phyloP scores from a whole-genome alignment of 2,113 vertebrate genomes.

The Calidris pugnax region DNA sequence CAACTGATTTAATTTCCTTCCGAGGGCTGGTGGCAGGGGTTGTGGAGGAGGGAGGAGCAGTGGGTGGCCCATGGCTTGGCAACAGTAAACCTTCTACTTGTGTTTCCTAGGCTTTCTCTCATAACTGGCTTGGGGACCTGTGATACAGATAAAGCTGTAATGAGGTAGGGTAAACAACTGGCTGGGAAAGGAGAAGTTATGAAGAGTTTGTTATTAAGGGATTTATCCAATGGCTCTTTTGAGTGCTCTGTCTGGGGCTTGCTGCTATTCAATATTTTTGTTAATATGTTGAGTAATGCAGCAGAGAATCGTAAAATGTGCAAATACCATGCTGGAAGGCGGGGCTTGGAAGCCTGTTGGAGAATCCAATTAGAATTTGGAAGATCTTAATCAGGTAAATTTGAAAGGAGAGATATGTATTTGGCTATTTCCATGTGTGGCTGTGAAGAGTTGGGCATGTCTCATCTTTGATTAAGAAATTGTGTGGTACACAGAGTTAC shows the following conservation, averaged over 20 bases:
- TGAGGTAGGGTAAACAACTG: not conserved
- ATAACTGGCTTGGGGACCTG: not conserved
- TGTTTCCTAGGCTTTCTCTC: not conserved
- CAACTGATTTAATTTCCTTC: not conserved
- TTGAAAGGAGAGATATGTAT: not conserved
- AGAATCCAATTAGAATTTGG: not conserved
- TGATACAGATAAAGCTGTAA: not conserved
- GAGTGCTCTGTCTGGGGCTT: not conserved
- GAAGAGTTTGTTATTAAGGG: not conserved
- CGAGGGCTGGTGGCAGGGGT: not conserved
- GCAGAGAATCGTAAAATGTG: not conserved
- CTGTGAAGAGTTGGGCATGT: not conserved
- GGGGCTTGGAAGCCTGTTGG: not conserved
- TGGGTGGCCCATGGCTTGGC: not conserved
- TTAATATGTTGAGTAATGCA: not conserved
- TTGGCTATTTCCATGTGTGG: not conserved
- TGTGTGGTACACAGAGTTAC: rapidly evolving
- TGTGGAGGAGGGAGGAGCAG: not conserved
- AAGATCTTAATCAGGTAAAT: not conserved
- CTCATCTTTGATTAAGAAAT: not conserved
- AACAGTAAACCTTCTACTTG: not conserved
- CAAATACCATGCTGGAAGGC: not conserved
- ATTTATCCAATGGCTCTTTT: not conserved
- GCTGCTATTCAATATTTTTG: not conserved
- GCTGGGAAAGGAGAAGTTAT: not conserved